Percentiles rank a stretch among this genome's conserved stretches.
Conservation (phyloP, 2,888 invertebrate species). For the Carterocephalus palaemon region DNA sequence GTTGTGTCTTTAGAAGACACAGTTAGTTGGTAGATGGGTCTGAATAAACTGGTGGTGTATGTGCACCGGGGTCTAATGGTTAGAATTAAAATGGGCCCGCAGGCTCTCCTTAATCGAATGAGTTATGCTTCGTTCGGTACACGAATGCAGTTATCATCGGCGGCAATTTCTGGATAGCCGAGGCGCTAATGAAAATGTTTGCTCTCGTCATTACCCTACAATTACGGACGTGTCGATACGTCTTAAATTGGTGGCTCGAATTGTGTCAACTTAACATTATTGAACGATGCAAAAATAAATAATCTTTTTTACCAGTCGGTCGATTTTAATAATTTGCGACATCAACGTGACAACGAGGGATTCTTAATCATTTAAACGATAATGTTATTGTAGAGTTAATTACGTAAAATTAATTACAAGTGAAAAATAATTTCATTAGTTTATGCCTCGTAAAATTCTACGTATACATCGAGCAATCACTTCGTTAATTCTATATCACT, state of each 20-base stretch:
- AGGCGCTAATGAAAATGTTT: slow-evolving; percentile 59
- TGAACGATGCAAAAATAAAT: slow-evolving; percentile 6
- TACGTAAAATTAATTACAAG: background rate
- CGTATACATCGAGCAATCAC: too few relatives aligned
- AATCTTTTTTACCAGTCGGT: too few relatives aligned
- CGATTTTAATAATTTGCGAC: too few relatives aligned
- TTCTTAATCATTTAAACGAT: too few relatives aligned
- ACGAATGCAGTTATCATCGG: slow-evolving; percentile 61
- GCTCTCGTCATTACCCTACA: slow-evolving; percentile 41
- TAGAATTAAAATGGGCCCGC: slow-evolving; percentile 56
- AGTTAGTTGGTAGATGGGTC: slow-evolving; percentile 29
- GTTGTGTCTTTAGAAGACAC: background rate
- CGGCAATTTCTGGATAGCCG: slow-evolving; percentile 48
- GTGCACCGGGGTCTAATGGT: slow-evolving; percentile 29
- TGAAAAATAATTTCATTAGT: too few relatives aligned
- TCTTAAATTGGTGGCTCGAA: slow-evolving; percentile 49
- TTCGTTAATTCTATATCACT: too few relatives aligned
- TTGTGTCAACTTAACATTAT: slow-evolving; percentile 31
- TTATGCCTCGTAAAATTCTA: too few relatives aligned
- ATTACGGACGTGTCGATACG: slow-evolving; percentile 36
- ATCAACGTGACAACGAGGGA: too few relatives aligned
- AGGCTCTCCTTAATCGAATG: slow-evolving; percentile 68
- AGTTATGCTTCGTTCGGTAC: slow-evolving; percentile 67
- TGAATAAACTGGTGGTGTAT: slow-evolving; percentile 33
- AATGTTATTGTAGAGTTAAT: background rate